Evolutionary conservation across 2,888 invertebrate genomes (phyloP).

Genomic region (Hirtodrosophila confusa): DNA sequence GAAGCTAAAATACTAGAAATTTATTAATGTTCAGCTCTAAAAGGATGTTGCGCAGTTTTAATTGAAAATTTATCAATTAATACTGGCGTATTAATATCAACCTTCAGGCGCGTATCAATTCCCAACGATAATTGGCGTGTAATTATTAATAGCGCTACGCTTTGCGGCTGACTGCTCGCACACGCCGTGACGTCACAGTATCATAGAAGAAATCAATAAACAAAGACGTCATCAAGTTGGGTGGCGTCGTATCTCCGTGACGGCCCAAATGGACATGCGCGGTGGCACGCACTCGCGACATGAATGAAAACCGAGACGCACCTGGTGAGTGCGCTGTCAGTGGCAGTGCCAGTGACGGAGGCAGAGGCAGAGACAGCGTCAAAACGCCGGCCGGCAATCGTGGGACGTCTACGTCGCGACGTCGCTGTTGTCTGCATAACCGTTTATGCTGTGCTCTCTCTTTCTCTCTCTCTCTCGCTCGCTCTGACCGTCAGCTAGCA

Average conservation of each 20-base stretch:
- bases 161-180: conserved; percentile 36
- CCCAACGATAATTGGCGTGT: conserved; percentile 53
- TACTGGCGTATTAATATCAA: too few relatives aligned
- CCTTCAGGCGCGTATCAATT: conserved; percentile 35
- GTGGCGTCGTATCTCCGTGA: conserved; percentile 47
- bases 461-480: conserved; percentile 14
- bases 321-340: conserved; percentile 13
- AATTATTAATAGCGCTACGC: conserved; percentile 64
- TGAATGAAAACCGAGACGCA: conserved; percentile 45
- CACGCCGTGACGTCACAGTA: conserved; percentile 51
- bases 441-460: conserved; percentile 1
- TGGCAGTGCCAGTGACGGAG: neutral
- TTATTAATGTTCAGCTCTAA: too few relatives aligned
- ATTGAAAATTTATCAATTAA: too few relatives aligned
- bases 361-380: neutral
- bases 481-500: conserved; percentile 46
- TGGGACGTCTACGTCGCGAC: conserved; percentile 10
- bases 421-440: conserved; percentile 3
- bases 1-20: too few relatives aligned
- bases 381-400: conserved; percentile 52
- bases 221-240: conserved; percentile 77
- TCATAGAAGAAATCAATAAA: conserved; percentile 56
- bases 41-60: too few relatives aligned
- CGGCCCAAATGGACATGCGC: conserved; percentile 40
- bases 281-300: conserved; percentile 14